Evolutionary conservation across 2,113 vertebrate species (phyloP), one percentile per base, ranked within the genome.

Genomic region (Colinus virginianus): DNA sequence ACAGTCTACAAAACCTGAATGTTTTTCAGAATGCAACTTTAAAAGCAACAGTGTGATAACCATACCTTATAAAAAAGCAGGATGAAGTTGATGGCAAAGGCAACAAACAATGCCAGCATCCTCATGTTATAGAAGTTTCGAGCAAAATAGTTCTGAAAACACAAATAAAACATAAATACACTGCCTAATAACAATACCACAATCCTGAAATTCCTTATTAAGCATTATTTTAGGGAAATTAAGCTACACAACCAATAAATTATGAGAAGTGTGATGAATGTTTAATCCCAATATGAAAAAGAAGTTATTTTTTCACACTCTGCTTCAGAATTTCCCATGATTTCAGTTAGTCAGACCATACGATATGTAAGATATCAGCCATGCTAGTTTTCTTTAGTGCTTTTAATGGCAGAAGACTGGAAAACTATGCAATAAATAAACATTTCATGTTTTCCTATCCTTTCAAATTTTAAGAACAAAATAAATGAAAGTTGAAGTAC

Each of bases 91-190:
- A 99, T 99, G 20, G 99, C 99, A 92, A 99, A 99, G 56, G 99
- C 99, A 45, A 99, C 99, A 96, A 99, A 99, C 84, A 99, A 95
- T 0, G 99, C 99, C 96, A 99, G 90, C 99, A 99, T 99, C 94
- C 99, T 98, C 99, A 99, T 99, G 97, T 99, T 99, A 98, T 99
- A 99, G 95, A 99, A 99, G 97, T 99, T 99, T 80, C 99, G 98
- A 36, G 99, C 99, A 98, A 99, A 99, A 95, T 99, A 99, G 97
- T 99, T 99, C 99, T 99, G 97, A 75, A 97, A 89, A 86, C 18
- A 91, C 62, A 92, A 93, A 94, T 66, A 91, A 81, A 91, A 77
- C 11, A 78, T 83, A 91, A 84, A 93, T 56, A 80, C 3, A 59
- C 4, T 32, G 14, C 9, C 21, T 87, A 81, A 84, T 42, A 88